Percentiles rank a stretch among this genome's conserved stretches.
Conservation (phyloP, 1,140 invertebrate species). For the Drosophila rufa region DNA sequence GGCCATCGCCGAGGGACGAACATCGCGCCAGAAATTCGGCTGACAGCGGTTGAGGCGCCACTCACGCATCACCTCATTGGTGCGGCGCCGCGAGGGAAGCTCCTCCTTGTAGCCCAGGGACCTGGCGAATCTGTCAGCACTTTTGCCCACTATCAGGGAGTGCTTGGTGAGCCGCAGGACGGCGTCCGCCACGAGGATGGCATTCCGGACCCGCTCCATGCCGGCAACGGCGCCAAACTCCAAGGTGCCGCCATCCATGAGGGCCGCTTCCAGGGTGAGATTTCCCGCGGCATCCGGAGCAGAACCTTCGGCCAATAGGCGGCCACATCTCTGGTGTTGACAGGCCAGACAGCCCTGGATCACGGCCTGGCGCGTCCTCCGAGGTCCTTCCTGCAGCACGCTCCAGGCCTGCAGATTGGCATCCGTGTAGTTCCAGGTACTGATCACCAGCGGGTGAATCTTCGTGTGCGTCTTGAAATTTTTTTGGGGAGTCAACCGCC, state of each 20-base stretch:
- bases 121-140: constrained; percentile 8
- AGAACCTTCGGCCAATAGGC: constrained; percentile 7
- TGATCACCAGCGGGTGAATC: constrained; percentile 18
- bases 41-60: constrained; percentile 12
- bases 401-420: constrained; percentile 41
- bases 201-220: constrained; percentile 4
- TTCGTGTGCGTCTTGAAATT: too few relatives aligned
- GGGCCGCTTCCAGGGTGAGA: constrained; percentile 17
- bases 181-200: constrained; percentile 25
- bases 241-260: constrained; percentile 26
- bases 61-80: not conserved
- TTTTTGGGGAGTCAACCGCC: not conserved
- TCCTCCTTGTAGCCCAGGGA: constrained; percentile 17
- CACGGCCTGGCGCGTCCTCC: constrained; percentile 25
- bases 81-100: not conserved
- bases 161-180: constrained; percentile 12
- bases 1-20: not conserved
- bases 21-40: constrained; percentile 38
- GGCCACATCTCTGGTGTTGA: constrained; percentile 21
- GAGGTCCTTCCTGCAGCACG: constrained; percentile 4
- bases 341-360: constrained; percentile 33
- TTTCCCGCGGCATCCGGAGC: constrained; percentile 12
- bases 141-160: constrained; percentile 12
- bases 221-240: constrained; percentile 17
- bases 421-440: constrained; percentile 41